phyloP scores from a whole-genome alignment of 1,140 invertebrate species.

The Campodea augens region DNA sequence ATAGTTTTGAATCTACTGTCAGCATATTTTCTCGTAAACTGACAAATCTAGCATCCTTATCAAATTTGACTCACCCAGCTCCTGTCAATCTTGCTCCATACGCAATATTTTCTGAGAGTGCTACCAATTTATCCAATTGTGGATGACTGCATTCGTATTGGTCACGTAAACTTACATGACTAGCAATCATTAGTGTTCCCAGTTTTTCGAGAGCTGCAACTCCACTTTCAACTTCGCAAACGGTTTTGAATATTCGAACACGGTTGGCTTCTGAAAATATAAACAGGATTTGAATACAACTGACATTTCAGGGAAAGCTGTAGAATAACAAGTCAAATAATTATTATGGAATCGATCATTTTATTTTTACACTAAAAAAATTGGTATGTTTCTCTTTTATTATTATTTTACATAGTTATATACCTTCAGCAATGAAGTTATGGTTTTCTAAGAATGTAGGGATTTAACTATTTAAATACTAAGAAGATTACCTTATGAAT shows the following conservation, averaged over 20 bases:
- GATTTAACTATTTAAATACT: too few relatives aligned
- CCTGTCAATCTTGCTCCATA: slow-evolving; percentile 81
- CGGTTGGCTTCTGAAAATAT: slow-evolving; percentile 47
- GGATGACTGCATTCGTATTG: slow-evolving; percentile 89
- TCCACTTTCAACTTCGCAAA: slow-evolving; percentile 31
- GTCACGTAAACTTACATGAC: slow-evolving; percentile 64
- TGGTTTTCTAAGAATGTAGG: too few relatives aligned
- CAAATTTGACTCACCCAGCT: slow-evolving; percentile 60
- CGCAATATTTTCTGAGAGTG: slow-evolving; percentile 48
- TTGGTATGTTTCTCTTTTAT: slow-evolving; percentile 2
- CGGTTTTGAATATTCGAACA: slow-evolving; percentile 49
- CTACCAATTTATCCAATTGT: slow-evolving; percentile 65
- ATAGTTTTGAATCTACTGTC: too few relatives aligned
- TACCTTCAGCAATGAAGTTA: too few relatives aligned
- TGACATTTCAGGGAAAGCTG: neutral
- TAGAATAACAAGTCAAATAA: neutral
- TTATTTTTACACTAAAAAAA: slow-evolving; percentile 7
- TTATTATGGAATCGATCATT: slow-evolving; percentile 8
- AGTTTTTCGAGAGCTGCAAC: slow-evolving; percentile 34
- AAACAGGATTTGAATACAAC: slow-evolving; percentile 4
- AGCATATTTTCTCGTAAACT: too few relatives aligned
- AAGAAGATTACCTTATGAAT: too few relatives aligned
- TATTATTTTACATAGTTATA: neutral
- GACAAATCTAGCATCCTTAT: too few relatives aligned
- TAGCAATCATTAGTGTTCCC: slow-evolving; percentile 69